Evolutionary conservation across 2,113 vertebrate species (phyloP).

Genomic region (Protobothrops mucrosquamatus): DNA sequence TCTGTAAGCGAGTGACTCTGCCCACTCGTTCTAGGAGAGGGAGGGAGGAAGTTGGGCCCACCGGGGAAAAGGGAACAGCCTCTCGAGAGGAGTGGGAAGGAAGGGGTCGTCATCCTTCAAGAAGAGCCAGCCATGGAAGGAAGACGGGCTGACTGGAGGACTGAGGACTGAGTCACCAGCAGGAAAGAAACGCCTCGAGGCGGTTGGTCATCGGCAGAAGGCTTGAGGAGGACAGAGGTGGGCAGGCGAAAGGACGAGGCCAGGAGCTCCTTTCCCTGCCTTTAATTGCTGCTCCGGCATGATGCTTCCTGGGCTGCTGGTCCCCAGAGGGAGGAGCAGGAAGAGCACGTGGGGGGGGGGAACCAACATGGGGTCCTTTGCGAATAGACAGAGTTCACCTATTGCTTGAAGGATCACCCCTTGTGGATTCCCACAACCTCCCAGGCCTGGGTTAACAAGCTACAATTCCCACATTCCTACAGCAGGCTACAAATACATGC

Average conservation of each 20-base stretch:
- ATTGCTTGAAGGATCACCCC: not conserved
- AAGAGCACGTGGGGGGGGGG: not conserved
- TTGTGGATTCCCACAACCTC: not conserved
- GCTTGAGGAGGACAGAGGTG: not conserved
- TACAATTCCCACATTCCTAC: not conserved
- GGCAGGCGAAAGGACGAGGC: not conserved
- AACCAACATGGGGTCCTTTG: not conserved
- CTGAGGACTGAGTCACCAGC: not conserved
- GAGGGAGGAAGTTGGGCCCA: not conserved
- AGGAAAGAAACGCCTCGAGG: not conserved
- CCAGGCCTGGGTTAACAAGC: not conserved
- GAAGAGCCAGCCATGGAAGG: not conserved
- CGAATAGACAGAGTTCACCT: too few relatives aligned
- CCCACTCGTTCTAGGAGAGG: not conserved
- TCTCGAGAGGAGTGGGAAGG: not conserved
- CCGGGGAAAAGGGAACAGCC: too few relatives aligned
- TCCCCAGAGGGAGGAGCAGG: not conserved
- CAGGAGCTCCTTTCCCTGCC: not conserved
- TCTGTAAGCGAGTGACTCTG: not conserved
- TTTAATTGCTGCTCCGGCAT: not conserved
- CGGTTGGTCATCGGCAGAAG: not conserved
- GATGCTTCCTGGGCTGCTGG: not conserved
- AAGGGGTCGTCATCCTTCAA: not conserved
- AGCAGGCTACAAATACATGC: too few relatives aligned
- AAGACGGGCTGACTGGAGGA: not conserved